A percentile compares a stretch with the other conserved stretches of the same genome.
Conservation (phyloP, 2,888 invertebrate species). For the Ectemnius cavifrons region DNA sequence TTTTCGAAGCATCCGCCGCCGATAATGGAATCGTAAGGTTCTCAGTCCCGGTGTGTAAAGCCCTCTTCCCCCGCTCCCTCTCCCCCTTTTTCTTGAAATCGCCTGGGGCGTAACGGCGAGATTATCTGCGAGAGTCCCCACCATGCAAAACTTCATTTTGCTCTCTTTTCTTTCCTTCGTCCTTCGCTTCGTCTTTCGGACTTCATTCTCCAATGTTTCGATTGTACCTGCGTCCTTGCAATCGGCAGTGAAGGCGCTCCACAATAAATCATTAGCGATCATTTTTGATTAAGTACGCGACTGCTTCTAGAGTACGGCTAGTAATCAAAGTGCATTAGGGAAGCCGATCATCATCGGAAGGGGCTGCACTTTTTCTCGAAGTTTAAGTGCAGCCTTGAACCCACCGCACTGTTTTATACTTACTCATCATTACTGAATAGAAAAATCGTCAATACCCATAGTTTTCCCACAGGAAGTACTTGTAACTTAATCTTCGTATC, state of each 20-base stretch:
- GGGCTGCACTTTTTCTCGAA: no score
- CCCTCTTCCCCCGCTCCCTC: constrained; percentile 22
- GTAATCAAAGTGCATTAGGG: constrained; percentile 41
- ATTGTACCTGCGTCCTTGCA: constrained; percentile 13
- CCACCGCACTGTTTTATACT: no score
- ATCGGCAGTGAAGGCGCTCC: constrained; percentile 4
- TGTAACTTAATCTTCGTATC: no score
- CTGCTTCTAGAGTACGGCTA: constrained; percentile 31
- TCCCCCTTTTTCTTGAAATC: constrained; percentile 10
- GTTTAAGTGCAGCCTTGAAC: no score
- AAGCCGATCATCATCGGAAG: not conserved
- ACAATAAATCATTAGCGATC: constrained; percentile 25
- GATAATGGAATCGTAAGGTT: constrained; percentile 47
- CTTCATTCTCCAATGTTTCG: constrained; percentile 12
- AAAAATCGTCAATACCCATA: no score
- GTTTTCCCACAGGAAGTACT: no score
- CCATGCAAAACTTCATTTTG: constrained; percentile 28
- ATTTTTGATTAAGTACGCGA: constrained; percentile 29
- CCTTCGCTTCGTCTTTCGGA: constrained; percentile 12
- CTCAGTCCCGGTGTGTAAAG: constrained; percentile 11
- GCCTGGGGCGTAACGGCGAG: constrained; percentile 23
- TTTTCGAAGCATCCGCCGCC: constrained; percentile 23
- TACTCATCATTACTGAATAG: no score
- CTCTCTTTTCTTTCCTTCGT: constrained; percentile 5
- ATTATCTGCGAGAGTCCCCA: constrained; percentile 40